Base-by-base conservation (phyloP, 2,888 invertebrate species). In the Apeira syringaria region DNA sequence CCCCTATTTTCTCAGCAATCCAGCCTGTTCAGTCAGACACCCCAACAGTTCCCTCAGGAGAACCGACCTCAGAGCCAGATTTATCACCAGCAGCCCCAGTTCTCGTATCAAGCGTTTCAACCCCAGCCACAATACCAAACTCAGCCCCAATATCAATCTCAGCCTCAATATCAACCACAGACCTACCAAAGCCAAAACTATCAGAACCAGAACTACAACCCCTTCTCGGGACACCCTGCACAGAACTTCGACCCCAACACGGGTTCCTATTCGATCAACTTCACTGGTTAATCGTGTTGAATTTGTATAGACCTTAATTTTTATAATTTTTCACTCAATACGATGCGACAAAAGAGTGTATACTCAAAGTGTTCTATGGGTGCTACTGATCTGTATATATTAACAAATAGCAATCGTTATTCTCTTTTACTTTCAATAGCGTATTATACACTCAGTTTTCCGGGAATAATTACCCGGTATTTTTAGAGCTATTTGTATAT, bases 201-300 rank as follows among this genome's bases (percentile, higher is more conserved):
- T 44, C 77, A 79, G 46, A 55, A 49, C 10, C 87, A 86, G 49
- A 78, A 78, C 80, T 79, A 34, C 59, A 84, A 88, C 55, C 87
- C 90, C 7, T 93, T 92, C 65, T 68, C 85, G 35, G 93, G 94
- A 9, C 94, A 95, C 74, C 94, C 95, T 0, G 93, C 94, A 0
- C 91, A 92, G 52, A 95, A 94, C 67, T 91, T 95, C 50, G 94
- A 96, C 66, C 92, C 94, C 27, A 92, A 86, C 68, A 92, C 93
- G 45, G 96, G 95, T 9, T 96, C 96, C 3, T 96, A 96, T 77
- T 92, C 94, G 51, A 93, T 96, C 53, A 93, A 94, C 68, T 96
- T 95, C 68, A 92, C 92, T 61, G 93, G 93, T 67, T 91, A 90
- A 70, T 56, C 49, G 41, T 46, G 11, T 40, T 56, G 1, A 31